Base-by-base conservation (phyloP, 2,113 vertebrate genomes). In the Centropus bengalensis region DNA sequence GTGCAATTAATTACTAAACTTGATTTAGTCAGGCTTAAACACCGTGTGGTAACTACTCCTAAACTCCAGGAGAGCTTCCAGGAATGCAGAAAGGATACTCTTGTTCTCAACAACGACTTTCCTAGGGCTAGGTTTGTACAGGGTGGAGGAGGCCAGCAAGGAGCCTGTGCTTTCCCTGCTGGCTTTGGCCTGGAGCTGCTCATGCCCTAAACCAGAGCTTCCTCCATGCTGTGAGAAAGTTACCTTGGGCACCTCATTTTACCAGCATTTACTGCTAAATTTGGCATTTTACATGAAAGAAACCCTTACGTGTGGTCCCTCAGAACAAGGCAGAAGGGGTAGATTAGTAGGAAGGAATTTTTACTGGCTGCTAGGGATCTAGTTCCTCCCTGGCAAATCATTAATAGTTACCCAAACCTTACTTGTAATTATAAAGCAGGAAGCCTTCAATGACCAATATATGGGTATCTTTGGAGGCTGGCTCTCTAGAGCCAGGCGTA, bases 391-490 rank as follows among this genome's bases (percentile, higher is more conserved):
- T 81, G 84, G 78, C 70, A 96, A 90, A 89, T 9, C 19, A 3
- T 0, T 11, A 64, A 62, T 45, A 75, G 81, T 91, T 86, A 64
- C 82, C 81, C 78, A 76, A 87, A 67, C 55, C 92, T 97, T 96
- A 99, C 99, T 96, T 95, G 79, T 99, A 98, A 90, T 98, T 99
- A 98, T 99, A 99, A 24, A 99, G 98, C 96, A 99, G 98, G 86
- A 99, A 99, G 81, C 99, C 99, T 88, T 99, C 99, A 88, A 99
- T 98, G 56, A 99, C 98, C 75, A 99, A 98, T 78, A 99, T 96
- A 93, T 99, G 99, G 54, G 78, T 96, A 66, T 99, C 98, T 49
- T 96, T 91, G 58, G 93, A 93, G 59, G 26, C 14, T 60, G 98
- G 92, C 38, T 84, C 78, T 28, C 96, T 92, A 12, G 97, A 75